phyloP scores from a whole-genome alignment of 2,888 invertebrate genomes.

The Bembecia ichneumoniformis region DNA sequence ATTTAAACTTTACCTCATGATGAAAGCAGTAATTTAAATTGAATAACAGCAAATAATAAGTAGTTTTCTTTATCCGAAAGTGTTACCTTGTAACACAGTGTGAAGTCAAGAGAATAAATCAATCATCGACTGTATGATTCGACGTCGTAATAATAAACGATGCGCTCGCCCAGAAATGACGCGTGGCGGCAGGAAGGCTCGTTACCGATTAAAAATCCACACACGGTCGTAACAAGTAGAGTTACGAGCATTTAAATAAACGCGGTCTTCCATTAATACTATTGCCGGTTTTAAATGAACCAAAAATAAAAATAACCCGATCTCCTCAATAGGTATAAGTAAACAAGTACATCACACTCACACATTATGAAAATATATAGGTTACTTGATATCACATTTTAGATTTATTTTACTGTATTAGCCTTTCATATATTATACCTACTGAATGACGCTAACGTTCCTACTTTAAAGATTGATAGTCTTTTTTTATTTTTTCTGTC shows the following conservation, averaged over 20 bases:
- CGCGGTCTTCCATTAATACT: conserved; percentile 55
- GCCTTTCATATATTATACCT: too few species aligned
- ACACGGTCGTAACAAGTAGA: conserved; percentile 46
- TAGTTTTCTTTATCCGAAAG: neutral
- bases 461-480: too few species aligned
- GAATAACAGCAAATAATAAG: neutral
- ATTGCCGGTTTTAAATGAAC: conserved; percentile 44
- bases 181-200: conserved; percentile 26
- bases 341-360: too few species aligned
- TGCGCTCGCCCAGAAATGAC: conserved; percentile 26
- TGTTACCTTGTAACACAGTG: neutral
- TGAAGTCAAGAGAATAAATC: conserved; percentile 11
- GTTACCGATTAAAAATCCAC: conserved; percentile 54
- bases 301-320: conserved; percentile 59
- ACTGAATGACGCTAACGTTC: too few species aligned
- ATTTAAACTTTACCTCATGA: too few species aligned
- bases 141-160: conserved; percentile 29
- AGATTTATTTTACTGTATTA: too few species aligned
- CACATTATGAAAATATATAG: neutral
- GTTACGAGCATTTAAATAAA: conserved; percentile 69
- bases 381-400: neutral
- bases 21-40: too few species aligned
- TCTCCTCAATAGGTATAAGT: conserved; percentile 18
- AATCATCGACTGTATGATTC: conserved; percentile 17
- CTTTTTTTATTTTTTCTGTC: too few species aligned